Percentiles rank a stretch among this genome's conserved stretches.
Conservation (phyloP, 2,113 vertebrate genomes). For the Orthochromis indermauri region DNA sequence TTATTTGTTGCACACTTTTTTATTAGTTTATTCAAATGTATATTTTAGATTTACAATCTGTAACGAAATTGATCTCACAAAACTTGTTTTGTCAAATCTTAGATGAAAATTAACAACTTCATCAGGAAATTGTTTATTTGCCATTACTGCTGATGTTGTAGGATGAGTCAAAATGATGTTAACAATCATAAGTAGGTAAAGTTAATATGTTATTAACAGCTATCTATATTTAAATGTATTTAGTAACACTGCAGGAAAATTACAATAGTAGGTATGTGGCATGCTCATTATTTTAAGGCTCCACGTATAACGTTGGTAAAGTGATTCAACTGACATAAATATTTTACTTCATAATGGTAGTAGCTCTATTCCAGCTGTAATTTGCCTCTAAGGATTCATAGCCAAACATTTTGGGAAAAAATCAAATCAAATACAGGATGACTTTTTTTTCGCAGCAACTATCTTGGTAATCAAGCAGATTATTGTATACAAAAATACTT, state of each 20-base stretch:
- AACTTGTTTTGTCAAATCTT: not conserved
- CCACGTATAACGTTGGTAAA: not conserved
- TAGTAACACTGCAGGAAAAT: not conserved
- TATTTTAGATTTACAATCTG: not conserved
- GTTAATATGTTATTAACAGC: not conserved
- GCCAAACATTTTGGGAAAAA: not conserved
- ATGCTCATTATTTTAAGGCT: not conserved
- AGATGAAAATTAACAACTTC: not conserved
- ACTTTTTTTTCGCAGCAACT: not conserved
- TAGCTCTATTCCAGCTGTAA: not conserved
- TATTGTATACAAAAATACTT: not conserved
- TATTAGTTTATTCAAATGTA: not conserved
- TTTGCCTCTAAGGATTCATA: not conserved
- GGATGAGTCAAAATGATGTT: not conserved
- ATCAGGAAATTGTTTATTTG: not conserved
- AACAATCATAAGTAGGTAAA: not conserved
- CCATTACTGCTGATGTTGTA: not conserved
- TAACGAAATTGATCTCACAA: not conserved
- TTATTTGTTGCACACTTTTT: not conserved
- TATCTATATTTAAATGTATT: not conserved
- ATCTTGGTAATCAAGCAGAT: conserved; percentile 16
- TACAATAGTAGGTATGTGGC: not conserved
- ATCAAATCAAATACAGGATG: not conserved
- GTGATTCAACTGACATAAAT: not conserved
- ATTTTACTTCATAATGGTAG: not conserved